These are phyloP conservation scores for Heterotilapia buettikoferi DNA, from an alignment of 2,113 vertebrate genomes.

Conservation along the genomic window DNA sequence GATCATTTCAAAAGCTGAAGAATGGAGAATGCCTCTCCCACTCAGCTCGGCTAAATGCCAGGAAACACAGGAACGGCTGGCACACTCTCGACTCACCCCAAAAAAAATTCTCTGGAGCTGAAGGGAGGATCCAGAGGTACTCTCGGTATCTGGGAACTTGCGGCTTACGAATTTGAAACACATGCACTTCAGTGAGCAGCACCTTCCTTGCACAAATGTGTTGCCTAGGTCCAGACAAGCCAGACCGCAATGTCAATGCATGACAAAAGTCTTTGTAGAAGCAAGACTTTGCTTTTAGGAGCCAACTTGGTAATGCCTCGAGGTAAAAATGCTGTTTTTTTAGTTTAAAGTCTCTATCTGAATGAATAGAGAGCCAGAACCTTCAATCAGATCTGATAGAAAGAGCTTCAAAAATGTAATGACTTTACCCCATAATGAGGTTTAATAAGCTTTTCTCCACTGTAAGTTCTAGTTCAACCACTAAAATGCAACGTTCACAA, in stretches of 20 bases:
- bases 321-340: not conserved
- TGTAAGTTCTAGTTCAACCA: not conserved
- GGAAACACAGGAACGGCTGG: not conserved
- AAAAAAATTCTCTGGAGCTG: rapidly evolving
- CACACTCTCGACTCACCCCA: not conserved
- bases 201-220: not conserved
- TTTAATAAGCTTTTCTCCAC: not conserved
- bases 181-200: not conserved
- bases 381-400: not conserved
- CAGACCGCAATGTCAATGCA: not conserved
- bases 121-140: not conserved
- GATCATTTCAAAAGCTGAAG: not conserved
- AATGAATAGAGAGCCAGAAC: not conserved
- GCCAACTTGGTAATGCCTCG: not conserved
- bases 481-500: not conserved
- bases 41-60: not conserved
- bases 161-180: not conserved
- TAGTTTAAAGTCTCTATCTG: not conserved
- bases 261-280: not conserved
- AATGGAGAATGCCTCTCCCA: not conserved
- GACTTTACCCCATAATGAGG: not conserved
- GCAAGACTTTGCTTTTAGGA: not conserved
- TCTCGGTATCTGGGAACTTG: not conserved
- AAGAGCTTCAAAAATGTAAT: not conserved
- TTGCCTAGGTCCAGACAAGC: not conserved